Evolutionary conservation across 30 jellyfish, hydroid and myxozoan genomes (phyloP).

Genomic region (Turritopsis dohrnii): DNA sequence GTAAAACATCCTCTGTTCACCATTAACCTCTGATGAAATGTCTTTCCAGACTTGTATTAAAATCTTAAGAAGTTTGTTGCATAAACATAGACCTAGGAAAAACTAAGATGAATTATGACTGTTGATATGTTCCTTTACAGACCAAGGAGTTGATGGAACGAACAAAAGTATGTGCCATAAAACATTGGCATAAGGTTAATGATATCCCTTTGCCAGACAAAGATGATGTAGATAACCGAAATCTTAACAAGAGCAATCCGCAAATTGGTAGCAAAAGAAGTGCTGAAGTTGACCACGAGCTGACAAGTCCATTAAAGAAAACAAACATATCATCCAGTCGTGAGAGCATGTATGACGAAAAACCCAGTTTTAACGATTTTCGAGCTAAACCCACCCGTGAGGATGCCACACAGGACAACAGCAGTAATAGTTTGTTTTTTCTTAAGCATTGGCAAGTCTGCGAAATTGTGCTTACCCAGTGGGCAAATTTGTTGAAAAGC

Average conservation of each 20-base stretch:
- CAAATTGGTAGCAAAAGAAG: constrained; percentile 27
- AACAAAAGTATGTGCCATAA: constrained; percentile 33
- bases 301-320: constrained; percentile 12
- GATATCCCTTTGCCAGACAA: constrained; percentile 8
- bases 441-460: too few relatives aligned
- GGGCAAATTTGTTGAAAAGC: too few relatives aligned
- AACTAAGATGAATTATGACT: too few relatives aligned
- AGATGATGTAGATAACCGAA: not conserved
- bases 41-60: not conserved
- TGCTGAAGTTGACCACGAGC: not conserved
- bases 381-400: not conserved
- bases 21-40: not conserved
- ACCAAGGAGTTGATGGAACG: constrained; percentile 22
- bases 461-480: too few relatives aligned
- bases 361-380: not conserved
- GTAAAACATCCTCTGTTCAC: not conserved
- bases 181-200: constrained; percentile 35
- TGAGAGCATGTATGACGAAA: not conserved
- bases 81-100: too few relatives aligned
- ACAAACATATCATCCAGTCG: not conserved
- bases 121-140: constrained; percentile 3
- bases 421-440: not conserved
- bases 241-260: not conserved
- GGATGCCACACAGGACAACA: not conserved
- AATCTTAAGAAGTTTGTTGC: not conserved